Evolutionary conservation across 2,888 invertebrate species (phyloP).

Genomic region (Dichetophora obliterata): DNA sequence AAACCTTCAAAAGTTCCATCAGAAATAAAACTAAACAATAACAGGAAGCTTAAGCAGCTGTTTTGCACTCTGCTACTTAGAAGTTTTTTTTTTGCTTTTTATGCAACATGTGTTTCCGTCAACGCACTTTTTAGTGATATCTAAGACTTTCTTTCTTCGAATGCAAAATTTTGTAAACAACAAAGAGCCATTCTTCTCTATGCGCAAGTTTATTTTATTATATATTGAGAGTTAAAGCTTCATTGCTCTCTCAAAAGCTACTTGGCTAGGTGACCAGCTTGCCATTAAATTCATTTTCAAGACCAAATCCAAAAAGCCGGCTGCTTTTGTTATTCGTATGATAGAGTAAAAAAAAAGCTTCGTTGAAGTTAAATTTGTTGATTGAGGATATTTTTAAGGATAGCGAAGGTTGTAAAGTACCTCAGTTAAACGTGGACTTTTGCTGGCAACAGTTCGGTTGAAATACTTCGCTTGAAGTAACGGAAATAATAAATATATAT

Average conservation of each 20-base stretch:
- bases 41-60: too few relatives aligned
- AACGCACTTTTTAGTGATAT: too few relatives aligned
- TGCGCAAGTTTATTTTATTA: background rate
- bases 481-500: background rate
- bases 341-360: conserved; percentile 2
- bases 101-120: conserved; percentile 23
- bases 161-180: conserved; percentile 11
- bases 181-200: background rate
- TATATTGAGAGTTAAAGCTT: background rate
- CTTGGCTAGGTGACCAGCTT: background rate
- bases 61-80: background rate
- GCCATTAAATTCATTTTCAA: background rate
- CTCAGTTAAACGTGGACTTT: conserved; percentile 32
- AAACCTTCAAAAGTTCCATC: too few relatives aligned
- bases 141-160: background rate
- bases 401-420: background rate
- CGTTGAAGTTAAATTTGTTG: background rate
- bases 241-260: background rate
- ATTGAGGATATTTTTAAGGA: conserved; percentile 24
- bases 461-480: background rate
- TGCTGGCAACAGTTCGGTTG: background rate
- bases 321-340: background rate
- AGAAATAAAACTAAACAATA: too few relatives aligned
- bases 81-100: background rate
- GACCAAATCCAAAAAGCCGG: background rate